Evolutionary conservation across 2,888 invertebrate species (phyloP), one percentile per base, ranked within the genome.

Genomic region (Caenorhabditis zanzibari): DNA sequence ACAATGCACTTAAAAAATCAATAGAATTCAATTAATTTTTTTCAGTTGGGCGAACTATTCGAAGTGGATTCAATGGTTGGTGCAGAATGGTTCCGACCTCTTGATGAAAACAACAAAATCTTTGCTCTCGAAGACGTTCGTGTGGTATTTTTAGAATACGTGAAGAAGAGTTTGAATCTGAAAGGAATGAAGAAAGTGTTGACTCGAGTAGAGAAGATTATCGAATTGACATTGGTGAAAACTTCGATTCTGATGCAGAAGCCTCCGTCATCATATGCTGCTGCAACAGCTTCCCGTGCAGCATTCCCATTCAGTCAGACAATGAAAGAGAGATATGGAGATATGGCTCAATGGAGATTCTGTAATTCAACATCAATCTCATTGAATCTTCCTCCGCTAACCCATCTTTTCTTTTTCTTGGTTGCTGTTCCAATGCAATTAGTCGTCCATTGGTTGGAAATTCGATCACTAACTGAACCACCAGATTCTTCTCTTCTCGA

Each of bases 341-440:
- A 77, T 52, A 94, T 74, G 77, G 68, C 63, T 94, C 61, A 58
- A 44, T 85, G 69, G 68, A 47, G 79, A 22, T 82, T 85, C 52
- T 63, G 76, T 56, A 66, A 64, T n/a, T 10, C 44, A 2, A 44
- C 24, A 0, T 24, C 79, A 6, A 14, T 38, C 14, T 16, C 66
- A n/a, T 94, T 97, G 93, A 94, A 95, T 81, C 94, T 97, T 86
- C 97, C 97, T 0, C 96, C 96, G 2, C 96, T 96, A 93, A 94
- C 93, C 88, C 95, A 95, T 44, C 95, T 95, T 83, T 97, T 96
- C 93, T 94, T 97, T 71, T 96, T 97, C 93, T 94, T 97, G 19
- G 95, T 96, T 81, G 95, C 95, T 68, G 95, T 97, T 69, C 96
- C 96, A 28, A 93, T 98, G 91, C 96, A 97, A 93, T 95, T 97